Evolutionary conservation across 2,888 invertebrate species (phyloP).

Genomic region (Ariolimax columbianus): DNA sequence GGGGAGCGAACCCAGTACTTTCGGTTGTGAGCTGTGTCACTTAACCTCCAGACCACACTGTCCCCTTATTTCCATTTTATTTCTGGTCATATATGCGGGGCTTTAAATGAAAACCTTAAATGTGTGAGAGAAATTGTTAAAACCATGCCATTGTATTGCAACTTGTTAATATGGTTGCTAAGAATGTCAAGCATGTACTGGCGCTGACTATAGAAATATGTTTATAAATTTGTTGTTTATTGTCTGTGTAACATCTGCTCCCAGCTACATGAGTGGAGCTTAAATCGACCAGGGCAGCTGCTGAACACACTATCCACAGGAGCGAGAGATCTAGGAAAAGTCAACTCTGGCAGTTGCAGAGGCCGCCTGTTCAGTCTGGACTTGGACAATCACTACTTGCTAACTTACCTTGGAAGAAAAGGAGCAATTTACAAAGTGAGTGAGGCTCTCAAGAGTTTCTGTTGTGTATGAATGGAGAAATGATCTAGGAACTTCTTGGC

Average conservation of each 20-base stretch:
- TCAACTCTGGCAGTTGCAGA: conserved; percentile 14
- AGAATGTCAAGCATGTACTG: not conserved
- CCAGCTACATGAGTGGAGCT: conserved; percentile 55
- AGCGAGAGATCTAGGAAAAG: conserved; percentile 14
- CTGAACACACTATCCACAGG: conserved; percentile 38
- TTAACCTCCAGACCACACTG: no score
- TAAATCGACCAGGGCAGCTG: conserved; percentile 36
- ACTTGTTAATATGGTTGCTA: no score
- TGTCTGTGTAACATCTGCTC: not conserved
- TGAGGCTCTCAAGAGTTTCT: no score
- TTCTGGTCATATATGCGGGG: no score
- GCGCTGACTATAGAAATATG: not conserved
- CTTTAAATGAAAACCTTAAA: no score
- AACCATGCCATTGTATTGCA: no score
- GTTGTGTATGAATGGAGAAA: no score
- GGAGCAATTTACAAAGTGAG: conserved; percentile 80
- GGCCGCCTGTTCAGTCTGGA: conserved; percentile 79
- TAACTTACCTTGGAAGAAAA: conserved; percentile 79
- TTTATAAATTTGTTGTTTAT: not conserved
- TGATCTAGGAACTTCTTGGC: no score
- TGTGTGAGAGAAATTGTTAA: no score
- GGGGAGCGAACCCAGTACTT: no score
- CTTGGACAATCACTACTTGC: conserved; percentile 79
- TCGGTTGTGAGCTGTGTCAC: no score
- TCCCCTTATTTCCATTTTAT: no score